Conservation (phyloP, 2,797 vertebrate genomes). For the Danio albolineatus region DNA sequence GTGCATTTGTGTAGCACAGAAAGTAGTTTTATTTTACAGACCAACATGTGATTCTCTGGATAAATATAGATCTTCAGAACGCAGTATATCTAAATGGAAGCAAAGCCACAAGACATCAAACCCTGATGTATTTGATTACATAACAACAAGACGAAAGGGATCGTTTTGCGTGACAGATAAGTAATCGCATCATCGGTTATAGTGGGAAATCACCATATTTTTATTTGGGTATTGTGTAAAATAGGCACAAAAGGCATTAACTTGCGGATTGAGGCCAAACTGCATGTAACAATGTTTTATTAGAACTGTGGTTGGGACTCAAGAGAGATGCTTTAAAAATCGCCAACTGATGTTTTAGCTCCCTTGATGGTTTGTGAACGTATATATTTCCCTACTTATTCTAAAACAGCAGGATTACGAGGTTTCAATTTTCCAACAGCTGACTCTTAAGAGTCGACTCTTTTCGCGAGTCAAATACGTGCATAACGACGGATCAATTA, state of each 20-base stretch:
- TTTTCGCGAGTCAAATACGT: background rate
- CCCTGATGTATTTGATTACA: background rate
- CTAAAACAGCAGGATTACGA: background rate
- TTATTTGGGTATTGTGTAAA: background rate
- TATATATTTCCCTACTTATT: no score
- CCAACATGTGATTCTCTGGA: constrained; percentile 9
- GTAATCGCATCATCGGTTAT: background rate
- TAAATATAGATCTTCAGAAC: constrained; percentile 19
- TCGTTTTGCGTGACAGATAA: background rate
- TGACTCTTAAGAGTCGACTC: background rate
- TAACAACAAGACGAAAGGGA: background rate
- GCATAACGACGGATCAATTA: background rate
- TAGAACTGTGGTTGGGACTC: background rate
- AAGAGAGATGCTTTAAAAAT: background rate
- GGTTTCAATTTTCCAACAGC: background rate
- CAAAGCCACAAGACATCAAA: constrained; percentile 1
- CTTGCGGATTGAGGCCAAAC: background rate
- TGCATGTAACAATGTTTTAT: background rate
- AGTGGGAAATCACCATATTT: background rate
- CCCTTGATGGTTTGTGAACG: background rate
- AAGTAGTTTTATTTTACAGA: background rate
- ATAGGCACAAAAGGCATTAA: background rate
- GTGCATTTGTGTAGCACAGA: no score
- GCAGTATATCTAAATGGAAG: background rate
- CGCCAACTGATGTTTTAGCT: background rate